Conservation (phyloP, 1,140 invertebrate species). For the Eumeta japonica region DNA sequence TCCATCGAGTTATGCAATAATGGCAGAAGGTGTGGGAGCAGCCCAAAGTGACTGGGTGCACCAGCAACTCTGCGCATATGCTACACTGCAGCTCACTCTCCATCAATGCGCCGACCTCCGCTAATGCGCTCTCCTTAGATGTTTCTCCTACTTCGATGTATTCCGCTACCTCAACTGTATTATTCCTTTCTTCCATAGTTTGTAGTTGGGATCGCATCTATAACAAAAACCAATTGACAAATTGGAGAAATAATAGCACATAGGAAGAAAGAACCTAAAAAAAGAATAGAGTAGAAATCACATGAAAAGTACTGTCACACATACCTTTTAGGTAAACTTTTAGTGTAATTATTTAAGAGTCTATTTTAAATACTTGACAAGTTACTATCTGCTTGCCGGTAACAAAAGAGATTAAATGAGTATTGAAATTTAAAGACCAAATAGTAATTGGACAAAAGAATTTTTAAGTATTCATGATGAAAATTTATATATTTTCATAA, state of each 20-base stretch:
- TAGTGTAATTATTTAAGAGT: too few species aligned
- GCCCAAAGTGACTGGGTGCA: constrained; percentile 68
- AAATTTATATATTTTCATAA: too few species aligned
- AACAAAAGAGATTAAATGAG: too few species aligned
- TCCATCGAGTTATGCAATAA: constrained; percentile 73
- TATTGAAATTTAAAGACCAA: too few species aligned
- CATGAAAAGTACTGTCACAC: too few species aligned
- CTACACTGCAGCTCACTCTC: constrained; percentile 75
- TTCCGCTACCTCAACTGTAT: constrained; percentile 6
- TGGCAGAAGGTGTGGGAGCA: constrained; percentile 80
- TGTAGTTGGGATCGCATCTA: constrained; percentile 32
- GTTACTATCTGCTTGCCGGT: too few species aligned
- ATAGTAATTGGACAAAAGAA: too few species aligned
- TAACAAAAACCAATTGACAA: constrained; percentile 11
- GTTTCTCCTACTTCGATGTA: constrained; percentile 15
- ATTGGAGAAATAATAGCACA: constrained; percentile 21
- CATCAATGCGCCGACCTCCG: constrained; percentile 65
- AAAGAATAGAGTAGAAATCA: too few species aligned
- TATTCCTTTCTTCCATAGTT: constrained; percentile 51
- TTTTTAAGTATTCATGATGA: too few species aligned
- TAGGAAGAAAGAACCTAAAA: too few species aligned
- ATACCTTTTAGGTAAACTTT: too few species aligned
- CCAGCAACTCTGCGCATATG: constrained; percentile 77
- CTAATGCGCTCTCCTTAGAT: constrained; percentile 52
- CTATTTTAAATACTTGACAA: too few species aligned